phyloP scores from a whole-genome alignment of 1,140 invertebrate species.

The Brachionus rubens region DNA sequence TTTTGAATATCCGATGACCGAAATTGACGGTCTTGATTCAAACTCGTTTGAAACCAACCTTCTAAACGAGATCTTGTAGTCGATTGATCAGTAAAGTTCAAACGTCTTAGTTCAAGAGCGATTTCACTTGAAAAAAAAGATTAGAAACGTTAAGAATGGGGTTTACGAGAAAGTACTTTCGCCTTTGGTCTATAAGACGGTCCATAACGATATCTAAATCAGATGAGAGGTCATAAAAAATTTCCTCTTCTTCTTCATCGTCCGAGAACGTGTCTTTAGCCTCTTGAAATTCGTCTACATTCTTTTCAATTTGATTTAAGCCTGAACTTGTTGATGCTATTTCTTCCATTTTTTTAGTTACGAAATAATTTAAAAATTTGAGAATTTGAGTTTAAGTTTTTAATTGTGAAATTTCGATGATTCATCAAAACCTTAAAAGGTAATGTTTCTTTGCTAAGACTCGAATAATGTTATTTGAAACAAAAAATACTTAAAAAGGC shows the following conservation, averaged over 20 bases:
- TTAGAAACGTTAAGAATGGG: not conserved
- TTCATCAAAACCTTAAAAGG: too few species aligned
- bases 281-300: not conserved
- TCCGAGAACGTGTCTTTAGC: not conserved
- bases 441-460: too few species aligned
- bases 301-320: not conserved
- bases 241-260: not conserved
- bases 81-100: not conserved
- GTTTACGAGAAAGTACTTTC: not conserved
- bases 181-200: slow-evolving; percentile 6
- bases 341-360: slow-evolving; percentile 17
- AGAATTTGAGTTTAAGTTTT: too few species aligned
- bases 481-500: too few species aligned
- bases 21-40: not conserved
- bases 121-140: slow-evolving; percentile 3
- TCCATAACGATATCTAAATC: slow-evolving; percentile 15
- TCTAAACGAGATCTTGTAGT: not conserved
- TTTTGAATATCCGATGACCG: slow-evolving; percentile 19
- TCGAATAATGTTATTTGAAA: too few species aligned
- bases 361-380: too few species aligned
- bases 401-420: too few species aligned
- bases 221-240: not conserved
- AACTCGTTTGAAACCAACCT: not conserved
- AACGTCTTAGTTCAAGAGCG: slow-evolving; percentile 13
- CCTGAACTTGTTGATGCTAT: not conserved